Evolutionary conservation across 2,113 vertebrate species (phyloP).

Genomic region (Bubo bubo): DNA sequence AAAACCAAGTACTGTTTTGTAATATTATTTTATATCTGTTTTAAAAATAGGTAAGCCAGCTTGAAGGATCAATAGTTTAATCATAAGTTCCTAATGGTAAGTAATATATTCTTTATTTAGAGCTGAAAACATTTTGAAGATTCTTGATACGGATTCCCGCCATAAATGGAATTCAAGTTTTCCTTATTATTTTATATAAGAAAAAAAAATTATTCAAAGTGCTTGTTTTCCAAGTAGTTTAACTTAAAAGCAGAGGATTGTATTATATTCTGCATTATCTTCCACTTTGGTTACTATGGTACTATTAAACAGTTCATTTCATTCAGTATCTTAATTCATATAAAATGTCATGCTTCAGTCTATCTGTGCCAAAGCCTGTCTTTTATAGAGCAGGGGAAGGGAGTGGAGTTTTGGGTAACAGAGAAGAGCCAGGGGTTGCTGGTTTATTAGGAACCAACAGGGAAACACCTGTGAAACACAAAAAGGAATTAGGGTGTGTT

Average conservation of each 20-base stretch:
- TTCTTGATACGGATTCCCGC: neutral
- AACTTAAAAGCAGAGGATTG: neutral
- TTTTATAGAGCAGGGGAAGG: neutral
- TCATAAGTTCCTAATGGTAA: neutral
- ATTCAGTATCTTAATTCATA: neutral
- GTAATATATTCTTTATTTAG: neutral
- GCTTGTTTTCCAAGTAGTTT: neutral
- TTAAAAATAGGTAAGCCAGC: neutral
- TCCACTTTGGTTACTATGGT: neutral
- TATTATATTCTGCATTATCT: neutral
- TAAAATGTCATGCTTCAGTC: neutral
- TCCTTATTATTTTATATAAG: neutral
- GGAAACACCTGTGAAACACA: neutral
- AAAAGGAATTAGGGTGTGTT: neutral
- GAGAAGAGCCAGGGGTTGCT: neutral
- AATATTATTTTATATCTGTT: neutral
- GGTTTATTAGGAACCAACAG: neutral
- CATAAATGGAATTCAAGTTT: neutral
- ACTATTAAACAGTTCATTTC: neutral
- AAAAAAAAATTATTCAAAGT: neutral
- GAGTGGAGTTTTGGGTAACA: neutral
- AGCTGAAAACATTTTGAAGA: neutral
- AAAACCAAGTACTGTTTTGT: neutral
- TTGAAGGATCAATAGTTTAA: neutral
- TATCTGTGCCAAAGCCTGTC: neutral